phyloP scores from a whole-genome alignment of 2,113 vertebrate genomes.

The Lethenteron camtschaticum region DNA sequence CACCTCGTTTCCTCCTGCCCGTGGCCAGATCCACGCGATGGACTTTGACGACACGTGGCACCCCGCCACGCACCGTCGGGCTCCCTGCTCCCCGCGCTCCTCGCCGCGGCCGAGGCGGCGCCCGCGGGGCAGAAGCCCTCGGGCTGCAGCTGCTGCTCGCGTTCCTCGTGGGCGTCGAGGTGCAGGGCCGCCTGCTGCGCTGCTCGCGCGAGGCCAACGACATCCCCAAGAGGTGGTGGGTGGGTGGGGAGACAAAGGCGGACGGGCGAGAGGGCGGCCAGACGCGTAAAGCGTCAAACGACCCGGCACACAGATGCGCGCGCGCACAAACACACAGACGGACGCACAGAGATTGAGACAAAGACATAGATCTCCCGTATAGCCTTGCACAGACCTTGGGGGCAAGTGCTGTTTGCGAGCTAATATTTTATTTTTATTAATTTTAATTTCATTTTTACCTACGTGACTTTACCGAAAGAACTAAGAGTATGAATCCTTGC shows the following conservation, averaged over 20 bases:
- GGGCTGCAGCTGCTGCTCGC: constrained; percentile 45
- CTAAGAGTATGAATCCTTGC: too few species aligned
- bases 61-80: constrained; percentile 65
- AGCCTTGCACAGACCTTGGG: too few species aligned
- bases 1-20: background rate
- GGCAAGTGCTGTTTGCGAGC: too few species aligned
- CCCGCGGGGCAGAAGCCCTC: constrained; percentile 29
- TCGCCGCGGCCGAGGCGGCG: constrained; percentile 46
- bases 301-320: background rate
- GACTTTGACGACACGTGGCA: constrained; percentile 79
- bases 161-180: constrained; percentile 51
- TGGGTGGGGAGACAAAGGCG: too few species aligned
- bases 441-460: too few species aligned
- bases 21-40: constrained; percentile 45
- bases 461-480: too few species aligned
- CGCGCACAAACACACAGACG: too few species aligned
- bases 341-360: background rate
- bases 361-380: too few species aligned
- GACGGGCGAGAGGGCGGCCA: too few species aligned
- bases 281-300: background rate
- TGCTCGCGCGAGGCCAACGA: constrained; percentile 46
- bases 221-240: constrained; percentile 45
- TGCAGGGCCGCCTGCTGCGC: constrained; percentile 51
- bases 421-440: too few species aligned
- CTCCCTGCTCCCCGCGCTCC: constrained; percentile 43